Evolutionary conservation across 2,888 invertebrate genomes (phyloP), one percentile per base, ranked within the genome.

Genomic region (Silvanus unidentatus): DNA sequence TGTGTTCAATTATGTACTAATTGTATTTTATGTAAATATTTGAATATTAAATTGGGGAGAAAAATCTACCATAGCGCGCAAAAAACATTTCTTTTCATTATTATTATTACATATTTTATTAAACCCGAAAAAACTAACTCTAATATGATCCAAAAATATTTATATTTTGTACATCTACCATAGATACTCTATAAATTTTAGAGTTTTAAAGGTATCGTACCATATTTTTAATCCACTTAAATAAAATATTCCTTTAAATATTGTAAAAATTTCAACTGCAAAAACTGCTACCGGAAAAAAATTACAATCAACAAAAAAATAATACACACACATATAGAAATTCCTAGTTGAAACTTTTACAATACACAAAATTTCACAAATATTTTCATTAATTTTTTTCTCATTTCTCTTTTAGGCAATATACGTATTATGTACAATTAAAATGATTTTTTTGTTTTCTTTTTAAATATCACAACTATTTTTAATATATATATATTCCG

Each of bases 101-200:
- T 55, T 54, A 55, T 52, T 51, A 55, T 52, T 54, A 57, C 52
- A 11, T 32, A 9, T 53, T 57, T 54, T 52, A 53, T 42, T 44
- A 22, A 56, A 59, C 60, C 62, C 60, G 54, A 56, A 63, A 63
- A 63, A 49, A 53, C 67, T 68, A 70, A 48, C 4, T 59, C 69
- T 69, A 71, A 58, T 45, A 66, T 65, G 67, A 69, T 71, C 69
- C 69, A 70, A 71, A 71, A 71, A 71, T 71, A 70, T 69, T 67
- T 54, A 60, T 55, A 37, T 53, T 64, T 64, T 65, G 54, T 64
- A 67, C 65, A 65, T 65, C 62, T 66, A 69, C 64, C 65, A 63
- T 60, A 57, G 57, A 61, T 60, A 60, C 55, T 62, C 62, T 64
- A 64, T 59, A 53, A 44, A 40, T 40, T 49, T 59, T 62, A 63